These are phyloP conservation scores for Eristalinus sepulchralis DNA, from an alignment of 2,888 invertebrate genomes.

Conservation along the genomic window DNA sequence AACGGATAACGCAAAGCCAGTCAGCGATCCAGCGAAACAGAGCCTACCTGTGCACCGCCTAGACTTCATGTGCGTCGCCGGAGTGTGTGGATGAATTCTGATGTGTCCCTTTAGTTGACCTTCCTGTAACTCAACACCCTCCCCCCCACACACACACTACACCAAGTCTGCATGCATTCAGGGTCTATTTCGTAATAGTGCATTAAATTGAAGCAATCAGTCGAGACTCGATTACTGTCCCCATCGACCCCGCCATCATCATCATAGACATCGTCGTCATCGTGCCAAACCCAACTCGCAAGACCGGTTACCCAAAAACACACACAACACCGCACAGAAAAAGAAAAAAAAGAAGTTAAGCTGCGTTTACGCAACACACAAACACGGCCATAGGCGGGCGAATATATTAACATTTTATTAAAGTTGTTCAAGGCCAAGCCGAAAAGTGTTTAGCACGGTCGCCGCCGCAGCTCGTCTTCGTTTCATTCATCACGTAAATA, in stretches of 20 bases:
- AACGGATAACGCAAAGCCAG: conserved; percentile 51
- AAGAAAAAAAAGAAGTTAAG: conserved; percentile 25
- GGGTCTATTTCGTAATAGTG: conserved; percentile 37
- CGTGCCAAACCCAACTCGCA: conserved; percentile 37
- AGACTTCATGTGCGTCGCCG: neutral
- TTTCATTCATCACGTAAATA: conserved; percentile 69
- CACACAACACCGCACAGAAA: conserved; percentile 6
- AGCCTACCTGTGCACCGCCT: neutral
- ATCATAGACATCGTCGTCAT: neutral
- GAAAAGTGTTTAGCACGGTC: conserved; percentile 62
- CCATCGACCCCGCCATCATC: conserved; percentile 25
- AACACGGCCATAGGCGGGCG: conserved; percentile 33
- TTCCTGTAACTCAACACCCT: neutral
- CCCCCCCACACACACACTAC: neutral
- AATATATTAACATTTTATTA: conserved; percentile 68
- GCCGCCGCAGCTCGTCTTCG: neutral
- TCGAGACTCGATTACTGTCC: conserved; percentile 2
- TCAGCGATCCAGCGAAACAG: neutral
- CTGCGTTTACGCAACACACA: conserved; percentile 66
- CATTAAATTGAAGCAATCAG: conserved; percentile 48
- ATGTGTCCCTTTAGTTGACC: neutral
- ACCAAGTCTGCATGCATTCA: too few species aligned
- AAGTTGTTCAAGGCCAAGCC: conserved; percentile 69
- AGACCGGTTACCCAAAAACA: conserved; percentile 57
- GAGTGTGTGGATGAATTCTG: conserved; percentile 27